Conservation (phyloP, 1,140 invertebrate species). For the Phymorhynchus buccinoides region DNA sequence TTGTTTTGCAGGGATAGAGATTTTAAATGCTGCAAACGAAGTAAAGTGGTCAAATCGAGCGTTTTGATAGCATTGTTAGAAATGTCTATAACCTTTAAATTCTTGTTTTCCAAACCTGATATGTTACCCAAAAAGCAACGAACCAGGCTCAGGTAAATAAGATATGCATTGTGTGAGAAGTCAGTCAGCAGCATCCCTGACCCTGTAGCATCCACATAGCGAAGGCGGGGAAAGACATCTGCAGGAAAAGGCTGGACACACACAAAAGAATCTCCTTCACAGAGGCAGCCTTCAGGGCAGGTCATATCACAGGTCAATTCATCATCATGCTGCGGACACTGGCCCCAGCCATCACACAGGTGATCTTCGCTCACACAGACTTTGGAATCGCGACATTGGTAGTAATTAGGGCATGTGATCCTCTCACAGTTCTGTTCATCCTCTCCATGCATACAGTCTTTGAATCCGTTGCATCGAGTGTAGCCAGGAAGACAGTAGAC, state of each 20-base stretch:
- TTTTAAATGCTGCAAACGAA: conserved; percentile 14
- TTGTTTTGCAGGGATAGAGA: conserved; percentile 24
- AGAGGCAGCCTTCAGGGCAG: conserved; percentile 48
- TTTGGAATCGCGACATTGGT: conserved; percentile 12
- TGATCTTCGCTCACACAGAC: conserved; percentile 21
- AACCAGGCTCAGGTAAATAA: neutral
- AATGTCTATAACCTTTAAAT: conserved; percentile 24
- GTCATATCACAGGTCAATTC: conserved; percentile 28
- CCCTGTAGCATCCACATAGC: neutral
- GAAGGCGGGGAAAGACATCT: neutral
- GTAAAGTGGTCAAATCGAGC: conserved; percentile 10
- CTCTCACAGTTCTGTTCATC: neutral
- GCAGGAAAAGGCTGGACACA: neutral
- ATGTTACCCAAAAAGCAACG: conserved; percentile 14
- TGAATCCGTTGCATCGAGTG: neutral
- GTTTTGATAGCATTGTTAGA: conserved; percentile 29
- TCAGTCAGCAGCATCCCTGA: neutral
- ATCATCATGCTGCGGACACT: conserved; percentile 41
- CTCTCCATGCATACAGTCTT: neutral
- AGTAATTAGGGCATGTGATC: neutral
- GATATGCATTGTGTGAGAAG: neutral
- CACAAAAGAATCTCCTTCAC: neutral
- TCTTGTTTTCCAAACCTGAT: neutral
- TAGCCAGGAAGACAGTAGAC: conserved; percentile 4
- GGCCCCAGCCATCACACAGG: conserved; percentile 11